A percentile compares a stretch with the other conserved stretches of the same genome.
Conservation (phyloP, 2,888 invertebrate species). For the Eristalinus sepulchralis region DNA sequence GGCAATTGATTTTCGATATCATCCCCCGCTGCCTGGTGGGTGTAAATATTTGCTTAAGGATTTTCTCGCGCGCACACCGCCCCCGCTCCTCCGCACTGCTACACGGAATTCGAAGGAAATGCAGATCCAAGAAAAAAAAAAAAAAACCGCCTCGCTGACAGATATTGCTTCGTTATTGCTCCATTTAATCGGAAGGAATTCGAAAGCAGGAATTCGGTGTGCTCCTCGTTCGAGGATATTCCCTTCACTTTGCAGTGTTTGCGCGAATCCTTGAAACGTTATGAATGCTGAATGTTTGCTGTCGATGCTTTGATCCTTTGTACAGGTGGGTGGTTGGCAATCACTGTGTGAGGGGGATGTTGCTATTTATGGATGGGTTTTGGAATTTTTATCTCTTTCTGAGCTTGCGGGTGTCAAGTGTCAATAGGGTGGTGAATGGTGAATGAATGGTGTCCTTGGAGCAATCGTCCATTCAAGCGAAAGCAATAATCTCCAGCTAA, state of each 20-base stretch:
- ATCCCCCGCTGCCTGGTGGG: slow-evolving; percentile 2
- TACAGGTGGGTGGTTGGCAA: neutral
- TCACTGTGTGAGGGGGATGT: neutral
- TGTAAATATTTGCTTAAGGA: slow-evolving; percentile 62
- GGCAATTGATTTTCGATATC: slow-evolving; percentile 59
- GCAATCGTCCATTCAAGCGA: neutral
- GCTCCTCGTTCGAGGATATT: neutral
- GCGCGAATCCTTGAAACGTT: slow-evolving; percentile 15
- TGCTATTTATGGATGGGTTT: neutral
- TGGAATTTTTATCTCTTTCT: neutral
- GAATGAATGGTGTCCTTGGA: neutral
- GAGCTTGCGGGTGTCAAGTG: neutral
- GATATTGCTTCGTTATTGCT: slow-evolving; percentile 46
- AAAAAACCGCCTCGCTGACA: slow-evolving; percentile 11
- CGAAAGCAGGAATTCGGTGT: neutral
- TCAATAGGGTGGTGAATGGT: slow-evolving; percentile 5
- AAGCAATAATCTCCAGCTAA: slow-evolving; percentile 22
- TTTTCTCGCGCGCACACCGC: no score
- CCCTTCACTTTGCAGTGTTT: neutral
- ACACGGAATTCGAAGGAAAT: neutral
- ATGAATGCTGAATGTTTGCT: slow-evolving; percentile 11
- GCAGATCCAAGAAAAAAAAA: neutral
- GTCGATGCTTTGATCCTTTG: neutral
- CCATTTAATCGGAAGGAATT: slow-evolving; percentile 39
- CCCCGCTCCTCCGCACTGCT: neutral